Conservation (phyloP, 2,797 vertebrate genomes). For the Alosa sapidissima region DNA sequence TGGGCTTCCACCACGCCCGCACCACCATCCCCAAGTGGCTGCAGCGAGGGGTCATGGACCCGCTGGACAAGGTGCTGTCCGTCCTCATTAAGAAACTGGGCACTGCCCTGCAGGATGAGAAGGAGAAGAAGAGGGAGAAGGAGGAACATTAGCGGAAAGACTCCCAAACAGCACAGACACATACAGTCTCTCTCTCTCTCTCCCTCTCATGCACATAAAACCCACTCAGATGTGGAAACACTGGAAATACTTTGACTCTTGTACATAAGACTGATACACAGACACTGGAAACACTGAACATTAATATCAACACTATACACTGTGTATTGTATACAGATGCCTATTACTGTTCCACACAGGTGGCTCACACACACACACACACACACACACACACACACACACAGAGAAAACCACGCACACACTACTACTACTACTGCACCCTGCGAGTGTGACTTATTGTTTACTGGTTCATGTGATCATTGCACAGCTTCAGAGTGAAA, state of each 20-base stretch:
- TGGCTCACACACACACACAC: conserved; percentile 4
- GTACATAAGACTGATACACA: conserved; percentile 25
- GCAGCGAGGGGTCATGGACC: conserved; percentile 98
- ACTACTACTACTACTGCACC: conserved; percentile 56
- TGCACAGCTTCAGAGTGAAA: conserved; percentile 63
- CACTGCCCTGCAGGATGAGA: conserved; percentile 93
- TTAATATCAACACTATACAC: conserved; percentile 58
- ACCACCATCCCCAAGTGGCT: conserved; percentile 99
- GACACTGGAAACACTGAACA: conserved; percentile 61
- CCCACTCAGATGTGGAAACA: conserved; percentile 22
- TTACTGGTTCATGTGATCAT: conserved; percentile 77
- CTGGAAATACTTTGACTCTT: conserved; percentile 23
- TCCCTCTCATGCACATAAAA: conserved; percentile 33
- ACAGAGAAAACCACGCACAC: conserved; percentile 49
- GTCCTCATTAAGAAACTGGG: conserved; percentile 98
- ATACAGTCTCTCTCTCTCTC: conserved; percentile 30
- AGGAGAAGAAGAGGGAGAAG: conserved; percentile 91
- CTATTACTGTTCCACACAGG: not conserved
- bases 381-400: not conserved
- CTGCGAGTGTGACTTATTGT: conserved; percentile 72
- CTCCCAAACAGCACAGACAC: conserved; percentile 34
- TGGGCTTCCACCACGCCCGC: conserved; percentile 97
- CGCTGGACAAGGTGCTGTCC: conserved; percentile 94
- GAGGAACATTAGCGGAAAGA: conserved; percentile 82
- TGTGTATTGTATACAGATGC: not conserved